Base-by-base conservation (phyloP, 2,797 vertebrate genomes). In the Tenualosa thibaudeaui region DNA sequence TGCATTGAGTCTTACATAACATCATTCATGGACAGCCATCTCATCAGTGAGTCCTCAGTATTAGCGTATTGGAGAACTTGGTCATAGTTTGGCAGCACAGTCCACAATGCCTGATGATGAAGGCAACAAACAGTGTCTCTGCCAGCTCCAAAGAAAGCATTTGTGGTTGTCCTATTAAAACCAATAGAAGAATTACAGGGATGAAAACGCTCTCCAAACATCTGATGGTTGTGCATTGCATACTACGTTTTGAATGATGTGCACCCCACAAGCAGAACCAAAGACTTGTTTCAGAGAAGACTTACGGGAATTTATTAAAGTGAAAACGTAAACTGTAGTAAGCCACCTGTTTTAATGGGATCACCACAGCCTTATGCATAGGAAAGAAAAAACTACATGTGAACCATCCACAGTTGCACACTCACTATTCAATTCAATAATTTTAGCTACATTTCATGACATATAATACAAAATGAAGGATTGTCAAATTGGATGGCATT, bases 61-160 rank as follows among this genome's bases (percentile, higher is more conserved):
- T 22, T 43, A 78, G 19, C 40, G 26, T 40, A 17, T 17, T 71
- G 31, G 31, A 71, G 65, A 71, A 10, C 65, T 71, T 15, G 6
- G 37, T 78, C 71, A 78, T 78, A 78, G 71, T 78, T 78, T 78
- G 71, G 71, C 71, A 78, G 26, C 37, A 43, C 1, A 9, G 40
- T 78, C 71, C 71, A 78, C 71, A 87, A 68, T 5, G 26, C 83
- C 7, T 84, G 71, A 85, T 86, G 65, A 40, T 84, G 54, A 81
- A 83, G 83, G 50, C 86, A 62, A 90, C 88, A 88, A 43, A 86
- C 46, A 85, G 71, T 46, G 71, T 78, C 40, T 19, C 51, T 85
- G 81, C 49, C 60, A 71, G 46, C 49, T 84, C 60, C 75, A 81
- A 43, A 50, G n/a, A 83, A 81, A 84, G 78, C 81, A 81, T 83